These are phyloP conservation scores for Thamnaconus septentrionalis DNA, from an alignment of 2,113 vertebrate genomes.

Conservation along the genomic window DNA sequence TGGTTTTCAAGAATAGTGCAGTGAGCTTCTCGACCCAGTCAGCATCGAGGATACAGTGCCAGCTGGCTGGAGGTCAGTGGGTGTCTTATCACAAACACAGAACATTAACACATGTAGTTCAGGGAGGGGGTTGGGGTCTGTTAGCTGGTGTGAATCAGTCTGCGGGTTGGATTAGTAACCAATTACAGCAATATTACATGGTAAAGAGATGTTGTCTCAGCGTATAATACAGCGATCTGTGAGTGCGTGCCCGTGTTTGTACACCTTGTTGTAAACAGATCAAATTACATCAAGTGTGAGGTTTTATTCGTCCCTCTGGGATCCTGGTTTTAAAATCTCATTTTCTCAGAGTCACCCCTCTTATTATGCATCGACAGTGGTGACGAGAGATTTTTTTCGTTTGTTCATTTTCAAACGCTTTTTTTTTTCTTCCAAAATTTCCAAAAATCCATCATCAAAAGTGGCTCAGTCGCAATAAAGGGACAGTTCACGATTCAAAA, in stretches of 20 bases:
- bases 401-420: conserved; percentile 3
- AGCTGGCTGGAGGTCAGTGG: conserved; percentile 52
- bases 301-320: conserved; percentile 4
- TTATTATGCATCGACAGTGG: conserved; percentile 38
- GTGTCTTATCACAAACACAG: conserved; percentile 54
- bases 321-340: no score
- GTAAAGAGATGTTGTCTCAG: conserved; percentile 41
- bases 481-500: conserved; percentile 66
- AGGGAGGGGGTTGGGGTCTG: conserved; percentile 56
- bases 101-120: conserved; percentile 57
- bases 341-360: conserved; percentile 32
- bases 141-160: conserved; percentile 74
- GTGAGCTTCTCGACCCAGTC: conserved; percentile 39
- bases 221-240: conserved; percentile 61
- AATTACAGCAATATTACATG: conserved; percentile 58
- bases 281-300: conserved; percentile 34
- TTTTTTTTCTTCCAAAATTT: not conserved
- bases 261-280: conserved; percentile 24
- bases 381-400: conserved; percentile 15
- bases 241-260: conserved; percentile 4
- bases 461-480: conserved; percentile 61
- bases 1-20: conserved; percentile 68
- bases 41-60: conserved; percentile 51
- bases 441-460: conserved; percentile 27
- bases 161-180: conserved; percentile 58